Percentiles rank a stretch among this genome's conserved stretches.
phyloP scores from a whole-genome alignment of 1,140 invertebrate genomes.

The Zaprionus kolodkinae region DNA sequence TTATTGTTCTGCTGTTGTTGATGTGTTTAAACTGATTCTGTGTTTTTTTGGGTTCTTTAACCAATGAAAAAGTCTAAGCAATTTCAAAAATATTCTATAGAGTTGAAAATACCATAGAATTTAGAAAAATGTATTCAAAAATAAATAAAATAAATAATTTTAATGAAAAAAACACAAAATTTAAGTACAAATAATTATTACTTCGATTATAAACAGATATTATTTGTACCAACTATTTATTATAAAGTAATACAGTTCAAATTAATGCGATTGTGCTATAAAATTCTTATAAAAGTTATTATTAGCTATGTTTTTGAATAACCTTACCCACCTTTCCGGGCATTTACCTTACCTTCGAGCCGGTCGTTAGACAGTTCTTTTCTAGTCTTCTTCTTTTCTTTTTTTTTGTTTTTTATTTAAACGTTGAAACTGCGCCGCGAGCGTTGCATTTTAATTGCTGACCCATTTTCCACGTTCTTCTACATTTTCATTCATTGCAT shows the following conservation, averaged over 20 bases:
- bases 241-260: too few relatives aligned
- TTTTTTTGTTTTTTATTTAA: constrained; percentile 20
- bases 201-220: too few relatives aligned
- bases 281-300: neutral
- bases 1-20: constrained; percentile 24
- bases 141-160: neutral
- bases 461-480: constrained; percentile 42
- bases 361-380: constrained; percentile 2
- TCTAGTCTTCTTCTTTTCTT: constrained; percentile 3
- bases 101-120: too few relatives aligned
- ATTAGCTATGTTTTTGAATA: neutral
- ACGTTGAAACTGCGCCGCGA: constrained; percentile 41
- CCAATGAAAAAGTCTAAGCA: constrained; percentile 29
- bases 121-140: neutral
- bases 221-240: too few relatives aligned
- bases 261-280: too few relatives aligned
- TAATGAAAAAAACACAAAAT: neutral
- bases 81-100: constrained; percentile 3
- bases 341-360: neutral
- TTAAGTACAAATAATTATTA: neutral
- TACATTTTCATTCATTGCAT: constrained; percentile 19
- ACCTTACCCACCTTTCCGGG: neutral
- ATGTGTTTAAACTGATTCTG: neutral
- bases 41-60: constrained; percentile 42
- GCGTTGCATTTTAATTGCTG: constrained; percentile 54